These are phyloP conservation scores for Xyliphius kryptos DNA, from an alignment of 2,113 vertebrate genomes.

Conservation along the genomic window DNA sequence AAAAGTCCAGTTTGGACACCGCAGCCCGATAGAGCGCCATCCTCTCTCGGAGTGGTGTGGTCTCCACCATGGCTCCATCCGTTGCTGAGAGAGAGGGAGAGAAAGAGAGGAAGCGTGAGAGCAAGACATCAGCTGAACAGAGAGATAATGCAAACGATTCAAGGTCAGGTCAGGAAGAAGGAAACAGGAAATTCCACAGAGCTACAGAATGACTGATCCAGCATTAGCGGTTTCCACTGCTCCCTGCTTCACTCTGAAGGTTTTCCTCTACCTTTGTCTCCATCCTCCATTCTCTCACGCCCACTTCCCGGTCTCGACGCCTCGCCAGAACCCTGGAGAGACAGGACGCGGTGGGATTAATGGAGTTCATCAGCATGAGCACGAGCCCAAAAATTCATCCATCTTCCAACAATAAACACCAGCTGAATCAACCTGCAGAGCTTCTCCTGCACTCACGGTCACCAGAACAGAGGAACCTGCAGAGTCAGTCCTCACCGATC, in stretches of 20 bases:
- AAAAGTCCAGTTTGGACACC: constrained; percentile 74
- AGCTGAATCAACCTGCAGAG: no score
- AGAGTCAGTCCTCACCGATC: no score
- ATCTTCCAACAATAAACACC: neutral
- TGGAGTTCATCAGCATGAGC: neutral
- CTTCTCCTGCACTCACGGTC: no score
- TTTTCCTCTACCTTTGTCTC: constrained; percentile 51
- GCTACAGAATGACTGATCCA: neutral
- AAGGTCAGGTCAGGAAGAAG: constrained; percentile 39
- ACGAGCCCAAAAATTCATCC: neutral
- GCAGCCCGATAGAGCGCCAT: constrained; percentile 94
- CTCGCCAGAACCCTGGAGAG: constrained; percentile 63
- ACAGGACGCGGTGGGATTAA: constrained; percentile 32
- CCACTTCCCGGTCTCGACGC: constrained; percentile 57
- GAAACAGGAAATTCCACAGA: constrained; percentile 30
- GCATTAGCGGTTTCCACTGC: constrained; percentile 42
- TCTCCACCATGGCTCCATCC: constrained; percentile 62
- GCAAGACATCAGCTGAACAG: neutral
- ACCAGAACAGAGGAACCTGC: no score
- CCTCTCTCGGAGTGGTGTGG: constrained; percentile 80
- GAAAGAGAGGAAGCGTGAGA: neutral
- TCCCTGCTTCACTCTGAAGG: constrained; percentile 3
- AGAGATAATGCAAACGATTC: constrained; percentile 27
- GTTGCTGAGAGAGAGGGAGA: constrained; percentile 44
- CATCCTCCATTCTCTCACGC: constrained; percentile 70